phyloP scores from a whole-genome alignment of 2,888 invertebrate species.

The Chesias legatella region DNA sequence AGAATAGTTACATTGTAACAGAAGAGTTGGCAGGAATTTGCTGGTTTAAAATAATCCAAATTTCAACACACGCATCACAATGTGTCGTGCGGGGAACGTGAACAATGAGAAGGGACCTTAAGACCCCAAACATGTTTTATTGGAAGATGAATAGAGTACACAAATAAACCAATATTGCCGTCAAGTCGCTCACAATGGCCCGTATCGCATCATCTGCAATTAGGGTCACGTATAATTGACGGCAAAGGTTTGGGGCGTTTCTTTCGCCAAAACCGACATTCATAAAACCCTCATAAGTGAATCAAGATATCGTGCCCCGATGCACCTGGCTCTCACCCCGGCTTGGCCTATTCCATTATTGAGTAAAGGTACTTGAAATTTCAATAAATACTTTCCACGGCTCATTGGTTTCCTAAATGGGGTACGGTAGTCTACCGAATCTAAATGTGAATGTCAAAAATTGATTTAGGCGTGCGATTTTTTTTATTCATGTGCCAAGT shows the following conservation, averaged over 20 bases:
- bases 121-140: constrained; percentile 52
- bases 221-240: constrained; percentile 78
- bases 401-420: constrained; percentile 59
- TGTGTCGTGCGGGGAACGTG: constrained; percentile 42
- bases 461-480: constrained; percentile 49
- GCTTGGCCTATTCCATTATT: constrained; percentile 44
- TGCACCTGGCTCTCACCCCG: constrained; percentile 74
- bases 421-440: constrained; percentile 37
- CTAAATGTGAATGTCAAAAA: no score
- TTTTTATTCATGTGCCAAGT: constrained; percentile 41
- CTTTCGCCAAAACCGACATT: constrained; percentile 60
- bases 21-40: constrained; percentile 8
- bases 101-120: constrained; percentile 53
- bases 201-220: constrained; percentile 78
- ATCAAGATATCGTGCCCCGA: constrained; percentile 73
- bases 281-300: constrained; percentile 71
- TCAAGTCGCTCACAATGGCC: constrained; percentile 64
- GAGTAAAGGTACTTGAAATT: constrained; percentile 56
- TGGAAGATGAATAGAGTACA: constrained; percentile 43
- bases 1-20: constrained; percentile 1
- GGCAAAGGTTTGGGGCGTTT: constrained; percentile 68
- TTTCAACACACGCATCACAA: constrained; percentile 41
- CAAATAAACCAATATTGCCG: constrained; percentile 67
- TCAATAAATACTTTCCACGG: constrained; percentile 63
- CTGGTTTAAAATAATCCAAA: constrained; percentile 20